Evolutionary conservation across 2,888 invertebrate genomes (phyloP).

Genomic region (Diaprepes abbreviatus): DNA sequence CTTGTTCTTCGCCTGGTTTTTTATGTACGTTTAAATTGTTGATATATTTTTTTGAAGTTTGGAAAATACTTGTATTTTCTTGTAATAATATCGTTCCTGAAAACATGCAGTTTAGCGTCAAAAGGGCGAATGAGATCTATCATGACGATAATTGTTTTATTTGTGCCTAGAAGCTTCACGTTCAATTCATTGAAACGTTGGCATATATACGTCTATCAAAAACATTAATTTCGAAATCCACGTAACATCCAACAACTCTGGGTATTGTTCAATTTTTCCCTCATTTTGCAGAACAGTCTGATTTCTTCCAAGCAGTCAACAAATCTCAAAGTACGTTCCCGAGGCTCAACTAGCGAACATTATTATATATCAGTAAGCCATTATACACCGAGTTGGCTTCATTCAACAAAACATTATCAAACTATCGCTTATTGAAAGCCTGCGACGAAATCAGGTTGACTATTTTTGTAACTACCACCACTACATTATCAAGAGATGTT

Average conservation of each 20-base stretch:
- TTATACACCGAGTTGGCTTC: constrained; percentile 30
- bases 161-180: constrained; percentile 25
- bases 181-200: constrained; percentile 31
- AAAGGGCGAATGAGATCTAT: too few relatives aligned
- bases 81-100: constrained; percentile 30
- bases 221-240: constrained; percentile 26
- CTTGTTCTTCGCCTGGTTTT: constrained; percentile 13
- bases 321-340: constrained; percentile 27
- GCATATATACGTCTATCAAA: constrained; percentile 23
- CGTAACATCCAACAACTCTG: too few relatives aligned
- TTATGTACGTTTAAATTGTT: too few relatives aligned
- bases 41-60: constrained; percentile 6
- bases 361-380: too few relatives aligned
- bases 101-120: too few relatives aligned
- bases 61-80: constrained; percentile 15
- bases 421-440: constrained; percentile 28
- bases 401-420: constrained; percentile 25
- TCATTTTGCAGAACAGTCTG: constrained; percentile 21
- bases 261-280: too few relatives aligned
- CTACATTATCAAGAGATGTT: too few relatives aligned
- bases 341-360: constrained; percentile 26
- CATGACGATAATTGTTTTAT: too few relatives aligned
- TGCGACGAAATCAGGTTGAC: too few relatives aligned
- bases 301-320: constrained; percentile 33
- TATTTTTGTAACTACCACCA: too few relatives aligned